Evolutionary conservation across 2,888 invertebrate genomes (phyloP), one percentile per base, ranked within the genome.

Genomic region (Lycia hirtaria): DNA sequence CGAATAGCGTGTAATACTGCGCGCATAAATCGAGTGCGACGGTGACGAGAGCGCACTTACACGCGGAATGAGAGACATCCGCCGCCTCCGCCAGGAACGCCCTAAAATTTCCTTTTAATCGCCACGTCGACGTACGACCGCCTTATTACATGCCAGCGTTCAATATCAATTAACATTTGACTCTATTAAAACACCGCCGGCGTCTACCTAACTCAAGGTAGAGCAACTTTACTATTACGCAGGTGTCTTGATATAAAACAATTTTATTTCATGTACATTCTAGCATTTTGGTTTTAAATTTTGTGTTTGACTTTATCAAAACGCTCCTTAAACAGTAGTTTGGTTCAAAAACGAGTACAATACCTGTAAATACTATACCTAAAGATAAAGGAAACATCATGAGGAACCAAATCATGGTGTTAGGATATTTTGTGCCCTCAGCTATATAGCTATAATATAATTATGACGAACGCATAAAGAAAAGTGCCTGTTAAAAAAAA

Each of bases 1-100:
- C 89, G 90, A 92, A 91, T 90, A 80, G 85, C 87, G 78, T 89
- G 91, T 90, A 90, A 90, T 92, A 90, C 83, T 79, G 84, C 73
- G 80, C 76, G 78, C 84, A 89, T 91, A 91, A 91, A 90, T 91
- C 88, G 87, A 80, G 73, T 78, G 86, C 80, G 83, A 80, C 81
- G 69, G 85, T 88, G 88, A 89, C 88, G 88, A 85, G 85, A 74
- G 73, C 83, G 80, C 81, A 84, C 83, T 88, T 85, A 85, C 83
- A 78, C 80, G 71, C 73, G 77, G 84, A 88, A 88, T 87, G 88
- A 84, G 81, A 83, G 80, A 82, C 82, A 83, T 82, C 72, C 77
- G 76, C 80, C 75, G 72, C 67, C 68, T 71, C 68, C 72, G 74
- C 74, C 63, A 65, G 59, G 67, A 69, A 70, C 73, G 69, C 77